Percentiles rank a stretch among this genome's conserved stretches.
These are phyloP conservation scores for Chauna torquata DNA, from an alignment of 2,113 vertebrate genomes.

Conservation along the genomic window DNA sequence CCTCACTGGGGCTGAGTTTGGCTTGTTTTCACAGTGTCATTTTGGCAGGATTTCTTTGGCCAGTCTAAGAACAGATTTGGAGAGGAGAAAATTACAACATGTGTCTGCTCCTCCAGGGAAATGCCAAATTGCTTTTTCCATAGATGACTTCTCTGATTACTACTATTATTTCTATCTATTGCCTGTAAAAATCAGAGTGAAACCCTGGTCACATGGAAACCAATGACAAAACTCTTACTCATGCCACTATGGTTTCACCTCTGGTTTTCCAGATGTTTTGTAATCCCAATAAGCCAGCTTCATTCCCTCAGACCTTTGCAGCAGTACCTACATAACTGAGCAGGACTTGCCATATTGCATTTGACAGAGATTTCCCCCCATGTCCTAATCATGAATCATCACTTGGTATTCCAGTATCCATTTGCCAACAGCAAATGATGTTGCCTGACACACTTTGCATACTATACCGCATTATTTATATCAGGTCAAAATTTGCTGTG, in stretches of 20 bases:
- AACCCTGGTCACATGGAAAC: neutral
- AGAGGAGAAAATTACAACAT: neutral
- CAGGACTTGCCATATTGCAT: neutral
- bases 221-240: neutral
- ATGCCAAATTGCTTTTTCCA: neutral
- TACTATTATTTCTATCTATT: neutral
- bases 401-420: neutral
- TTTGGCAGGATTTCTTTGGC: neutral
- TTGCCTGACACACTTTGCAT: neutral
- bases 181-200: neutral
- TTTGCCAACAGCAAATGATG: conserved; percentile 18
- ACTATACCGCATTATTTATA: neutral
- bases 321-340: neutral
- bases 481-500: neutral
- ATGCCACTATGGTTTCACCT: neutral
- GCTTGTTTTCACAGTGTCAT: neutral
- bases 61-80: neutral
- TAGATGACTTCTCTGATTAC: neutral
- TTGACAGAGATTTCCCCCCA: neutral
- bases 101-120: neutral
- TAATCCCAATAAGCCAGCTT: neutral
- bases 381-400: neutral
- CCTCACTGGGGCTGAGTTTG: neutral
- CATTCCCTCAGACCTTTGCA: neutral
- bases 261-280: neutral